phyloP scores from a whole-genome alignment of 2,888 invertebrate genomes.

The Thysanoteuthis rhombus region DNA sequence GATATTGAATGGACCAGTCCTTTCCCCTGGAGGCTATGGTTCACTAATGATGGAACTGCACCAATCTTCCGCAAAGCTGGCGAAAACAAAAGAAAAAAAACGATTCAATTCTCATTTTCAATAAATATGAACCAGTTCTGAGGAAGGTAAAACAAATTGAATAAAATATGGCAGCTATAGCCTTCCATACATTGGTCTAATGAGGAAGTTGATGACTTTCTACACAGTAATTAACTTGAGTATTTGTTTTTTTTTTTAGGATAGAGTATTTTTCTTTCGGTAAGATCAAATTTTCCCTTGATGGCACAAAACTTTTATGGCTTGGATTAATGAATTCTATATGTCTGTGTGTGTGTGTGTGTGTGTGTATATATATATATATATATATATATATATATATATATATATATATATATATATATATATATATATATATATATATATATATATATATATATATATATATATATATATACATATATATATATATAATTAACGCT shows the following conservation, averaged over 20 bases:
- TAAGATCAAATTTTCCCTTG: not conserved
- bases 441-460: too few species aligned
- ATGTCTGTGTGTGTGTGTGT: too few species aligned
- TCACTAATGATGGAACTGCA: conserved; percentile 31
- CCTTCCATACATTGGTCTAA: not conserved
- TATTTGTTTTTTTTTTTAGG: too few species aligned
- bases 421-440: too few species aligned
- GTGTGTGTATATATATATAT: too few species aligned
- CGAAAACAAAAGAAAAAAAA: not conserved
- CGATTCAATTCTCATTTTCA: not conserved
- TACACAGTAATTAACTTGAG: too few species aligned
- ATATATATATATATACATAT: too few species aligned
- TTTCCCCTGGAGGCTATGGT: conserved; percentile 33
- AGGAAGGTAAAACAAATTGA: not conserved
- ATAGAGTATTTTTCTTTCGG: too few species aligned
- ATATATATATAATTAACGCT: too few species aligned
- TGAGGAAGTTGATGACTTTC: not conserved
- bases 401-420: not conserved
- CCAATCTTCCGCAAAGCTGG: conserved; percentile 30
- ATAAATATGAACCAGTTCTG: not conserved
- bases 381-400: not conserved
- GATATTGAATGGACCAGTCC: conserved; percentile 30
- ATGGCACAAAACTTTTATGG: not conserved
- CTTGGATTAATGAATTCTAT: too few species aligned
- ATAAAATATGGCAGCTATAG: not conserved